These are phyloP conservation scores for Pelecanus crispus DNA, from an alignment of 2,113 vertebrate genomes.

Conservation along the genomic window DNA sequence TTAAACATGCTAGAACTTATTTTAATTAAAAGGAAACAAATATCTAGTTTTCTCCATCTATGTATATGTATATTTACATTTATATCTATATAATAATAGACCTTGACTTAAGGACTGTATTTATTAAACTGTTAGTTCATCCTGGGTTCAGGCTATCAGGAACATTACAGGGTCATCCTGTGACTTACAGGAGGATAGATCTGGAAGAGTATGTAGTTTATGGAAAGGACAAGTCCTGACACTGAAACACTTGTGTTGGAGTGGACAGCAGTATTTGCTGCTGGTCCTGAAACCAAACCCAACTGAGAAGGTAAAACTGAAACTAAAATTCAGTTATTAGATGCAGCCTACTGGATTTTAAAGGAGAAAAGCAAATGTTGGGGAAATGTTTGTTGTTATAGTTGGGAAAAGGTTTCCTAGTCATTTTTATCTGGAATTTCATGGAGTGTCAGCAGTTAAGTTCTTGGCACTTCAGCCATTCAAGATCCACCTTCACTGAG, in stretches of 20 bases:
- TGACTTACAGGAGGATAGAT: not conserved
- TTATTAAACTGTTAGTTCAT: not conserved
- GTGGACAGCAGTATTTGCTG: not conserved
- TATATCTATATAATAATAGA: not conserved
- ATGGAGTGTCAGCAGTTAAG: not conserved
- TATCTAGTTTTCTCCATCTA: not conserved
- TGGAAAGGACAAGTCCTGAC: not conserved
- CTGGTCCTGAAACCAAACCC: not conserved
- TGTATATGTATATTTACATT: not conserved
- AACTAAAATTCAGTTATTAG: not conserved
- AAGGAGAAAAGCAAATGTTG: not conserved
- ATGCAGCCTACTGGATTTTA: not conserved
- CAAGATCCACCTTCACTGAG: not conserved
- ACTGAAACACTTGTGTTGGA: not conserved
- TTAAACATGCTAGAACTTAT: not conserved
- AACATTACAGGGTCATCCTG: not conserved
- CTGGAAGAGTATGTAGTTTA: not conserved
- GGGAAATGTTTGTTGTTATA: not conserved
- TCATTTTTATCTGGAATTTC: not conserved
- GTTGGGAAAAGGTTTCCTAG: not conserved
- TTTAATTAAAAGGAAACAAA: not conserved
- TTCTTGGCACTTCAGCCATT: not conserved
- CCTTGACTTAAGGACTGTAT: not conserved
- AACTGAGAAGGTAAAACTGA: not conserved
- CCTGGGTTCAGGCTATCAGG: not conserved